Percentiles rank a stretch among this genome's conserved stretches.
phyloP scores from a whole-genome alignment of 1,140 invertebrate species.

The Solenopsis fugax region DNA sequence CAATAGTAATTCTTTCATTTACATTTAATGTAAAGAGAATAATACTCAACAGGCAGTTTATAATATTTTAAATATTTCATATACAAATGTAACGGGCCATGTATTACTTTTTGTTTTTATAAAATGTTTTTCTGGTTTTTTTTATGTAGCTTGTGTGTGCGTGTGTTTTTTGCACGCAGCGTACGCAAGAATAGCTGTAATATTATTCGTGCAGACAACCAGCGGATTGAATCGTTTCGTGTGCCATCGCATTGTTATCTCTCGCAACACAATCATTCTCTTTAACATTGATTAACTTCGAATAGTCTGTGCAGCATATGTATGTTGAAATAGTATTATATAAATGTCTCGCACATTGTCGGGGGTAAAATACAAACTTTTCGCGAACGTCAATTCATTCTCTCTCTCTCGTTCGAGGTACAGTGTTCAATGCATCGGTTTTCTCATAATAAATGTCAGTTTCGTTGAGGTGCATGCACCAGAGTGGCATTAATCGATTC shows the following conservation, averaged over 20 bases:
- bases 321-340: not conserved
- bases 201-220: not conserved
- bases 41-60: not conserved
- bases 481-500: conserved; percentile 49
- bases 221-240: not conserved
- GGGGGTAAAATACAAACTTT: not conserved
- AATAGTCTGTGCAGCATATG: not conserved
- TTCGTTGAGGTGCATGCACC: not conserved
- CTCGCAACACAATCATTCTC: not conserved
- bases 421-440: conserved; percentile 10
- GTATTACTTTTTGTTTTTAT: not conserved
- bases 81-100: not conserved
- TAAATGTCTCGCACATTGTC: not conserved
- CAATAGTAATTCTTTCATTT: not conserved
- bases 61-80: not conserved
- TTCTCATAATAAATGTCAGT: conserved; percentile 50
- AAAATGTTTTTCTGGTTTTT: not conserved
- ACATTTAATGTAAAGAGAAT: not conserved
- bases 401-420: not conserved
- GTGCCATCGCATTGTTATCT: not conserved
- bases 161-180: not conserved
- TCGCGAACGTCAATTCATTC: conserved; percentile 24
- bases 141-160: not conserved
- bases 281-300: not conserved
- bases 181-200: not conserved